Evolutionary conservation across 2,797 vertebrate species (phyloP), one percentile per base, ranked within the genome.

Genomic region (Sebastes iracundus): DNA sequence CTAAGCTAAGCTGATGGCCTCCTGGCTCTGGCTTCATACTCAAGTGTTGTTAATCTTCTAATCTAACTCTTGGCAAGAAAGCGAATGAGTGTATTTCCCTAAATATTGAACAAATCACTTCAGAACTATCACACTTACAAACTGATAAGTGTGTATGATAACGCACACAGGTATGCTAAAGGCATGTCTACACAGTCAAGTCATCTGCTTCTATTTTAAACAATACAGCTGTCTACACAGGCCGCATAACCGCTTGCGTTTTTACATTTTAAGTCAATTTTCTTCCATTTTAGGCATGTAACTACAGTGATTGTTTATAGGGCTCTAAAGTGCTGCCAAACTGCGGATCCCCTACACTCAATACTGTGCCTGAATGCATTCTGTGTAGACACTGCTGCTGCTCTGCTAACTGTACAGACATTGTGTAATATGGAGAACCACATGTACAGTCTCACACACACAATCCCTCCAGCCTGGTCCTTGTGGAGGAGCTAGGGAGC

Each of bases 401-500:
- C 58, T 22, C 13, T 30, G 8, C 61, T 8, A 25, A 60, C n/a
- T 32, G 20, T 25, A 55, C 14, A 55, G 27, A 80, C n/a, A 64
- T 8, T 59, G 30, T 53, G 20, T 7, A 53, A 53, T 53, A 53
- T 53, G 49, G 49, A 53, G 49, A 53, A 58, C 68, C 52, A 75
- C 13, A 75, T 56, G 32, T 11, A 38, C 25, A 58, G 35, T 66
- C 13, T 62, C 22, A 55, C 35, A 32, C 10, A 23, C n/a, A 46
- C 60, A 72, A 67, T 65, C 62, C 7, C 71, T 59, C 56, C 42
- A 60, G 32, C 28, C 35, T 38, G 27, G 78, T 82, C 80, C 56
- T 75, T 33, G 8, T 53, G 59, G 53, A 72, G 68, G 32, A 77
- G 71, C 74, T 38, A 27, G 53, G 77, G 60, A 75, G 42, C 66